Conservation (phyloP, 2,113 vertebrate genomes). For the Neoarius graeffei region DNA sequence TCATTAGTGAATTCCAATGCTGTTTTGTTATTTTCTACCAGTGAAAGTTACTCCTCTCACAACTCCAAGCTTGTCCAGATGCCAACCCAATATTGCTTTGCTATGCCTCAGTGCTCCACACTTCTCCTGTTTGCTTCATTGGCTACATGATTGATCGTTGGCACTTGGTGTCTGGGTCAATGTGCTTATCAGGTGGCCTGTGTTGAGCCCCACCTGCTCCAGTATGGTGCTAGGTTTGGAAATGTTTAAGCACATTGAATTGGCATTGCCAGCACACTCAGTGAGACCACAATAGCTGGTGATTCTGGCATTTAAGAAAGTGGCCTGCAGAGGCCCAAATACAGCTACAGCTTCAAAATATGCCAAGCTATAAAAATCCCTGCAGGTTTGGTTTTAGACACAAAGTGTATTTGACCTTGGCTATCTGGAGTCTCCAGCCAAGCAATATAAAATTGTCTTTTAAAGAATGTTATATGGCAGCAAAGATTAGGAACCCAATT, state of each 20-base stretch:
- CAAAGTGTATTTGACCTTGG: constrained; percentile 27
- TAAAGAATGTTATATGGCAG: neutral
- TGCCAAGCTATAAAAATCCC: constrained; percentile 20
- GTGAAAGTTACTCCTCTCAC: constrained; percentile 29
- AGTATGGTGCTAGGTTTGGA: constrained; percentile 35
- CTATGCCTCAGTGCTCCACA: constrained; percentile 36
- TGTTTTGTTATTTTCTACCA: constrained; percentile 18
- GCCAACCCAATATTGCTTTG: constrained; percentile 47
- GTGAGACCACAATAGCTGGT: constrained; percentile 29
- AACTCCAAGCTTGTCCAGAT: constrained; percentile 35
- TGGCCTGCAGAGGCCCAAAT: constrained; percentile 16
- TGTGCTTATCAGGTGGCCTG: constrained; percentile 50
- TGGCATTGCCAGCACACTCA: constrained; percentile 23
- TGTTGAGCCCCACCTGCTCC: constrained; percentile 45
- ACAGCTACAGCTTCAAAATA: constrained; percentile 16
- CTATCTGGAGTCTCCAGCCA: constrained; percentile 14
- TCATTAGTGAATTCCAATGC: constrained; percentile 10
- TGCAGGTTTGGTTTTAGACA: constrained; percentile 14
- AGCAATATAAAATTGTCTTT: constrained; percentile 33
- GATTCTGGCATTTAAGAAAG: constrained; percentile 24
- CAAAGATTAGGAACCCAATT: constrained; percentile 22
- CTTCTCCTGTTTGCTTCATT: constrained; percentile 43
- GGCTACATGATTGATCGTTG: constrained; percentile 47
- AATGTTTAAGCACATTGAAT: constrained; percentile 15
- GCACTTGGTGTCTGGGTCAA: constrained; percentile 47